These are phyloP conservation scores for Drosophila azteca DNA, from an alignment of 1,140 invertebrate genomes.

Conservation along the genomic window DNA sequence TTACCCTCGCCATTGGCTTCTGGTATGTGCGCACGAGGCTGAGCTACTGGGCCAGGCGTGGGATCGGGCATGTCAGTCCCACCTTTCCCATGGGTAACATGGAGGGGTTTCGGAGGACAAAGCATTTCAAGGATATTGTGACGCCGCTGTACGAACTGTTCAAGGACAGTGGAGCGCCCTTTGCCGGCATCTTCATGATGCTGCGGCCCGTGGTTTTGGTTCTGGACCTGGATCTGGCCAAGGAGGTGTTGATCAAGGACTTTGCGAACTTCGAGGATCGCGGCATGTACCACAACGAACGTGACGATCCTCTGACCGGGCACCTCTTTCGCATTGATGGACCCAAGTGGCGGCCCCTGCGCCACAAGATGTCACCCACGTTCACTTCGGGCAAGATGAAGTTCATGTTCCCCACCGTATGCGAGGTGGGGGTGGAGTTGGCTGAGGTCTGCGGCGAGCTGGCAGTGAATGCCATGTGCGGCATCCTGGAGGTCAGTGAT, in stretches of 20 bases:
- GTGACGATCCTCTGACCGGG: conserved; percentile 84
- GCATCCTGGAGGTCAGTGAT: conserved; percentile 78
- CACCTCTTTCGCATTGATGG: conserved; percentile 85
- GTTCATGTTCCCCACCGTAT: conserved; percentile 85
- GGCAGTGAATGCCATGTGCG: conserved; percentile 64
- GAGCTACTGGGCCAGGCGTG: conserved; percentile 84
- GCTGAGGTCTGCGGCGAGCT: conserved; percentile 49
- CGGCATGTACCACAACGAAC: conserved; percentile 84
- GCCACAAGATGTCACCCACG: conserved; percentile 86
- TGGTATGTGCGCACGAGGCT: conserved; percentile 60
- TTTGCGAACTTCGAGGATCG: conserved; percentile 86
- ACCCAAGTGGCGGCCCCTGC: conserved; percentile 86
- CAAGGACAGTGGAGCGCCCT: conserved; percentile 57
- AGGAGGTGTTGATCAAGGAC: conserved; percentile 85
- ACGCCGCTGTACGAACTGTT: conserved; percentile 59
- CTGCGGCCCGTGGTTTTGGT: conserved; percentile 62
- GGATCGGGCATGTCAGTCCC: conserved; percentile 69
- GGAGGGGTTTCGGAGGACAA: conserved; percentile 34
- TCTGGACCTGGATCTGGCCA: conserved; percentile 83
- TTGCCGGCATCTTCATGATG: conserved; percentile 63
- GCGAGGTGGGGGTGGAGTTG: conserved; percentile 76
- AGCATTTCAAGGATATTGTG: conserved; percentile 70
- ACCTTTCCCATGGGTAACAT: conserved; percentile 66
- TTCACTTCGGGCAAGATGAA: conserved; percentile 87
- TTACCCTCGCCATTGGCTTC: conserved; percentile 45